Evolutionary conservation across 2,113 vertebrate genomes (phyloP), one percentile per base, ranked within the genome.

Genomic region (Piaya cayana): DNA sequence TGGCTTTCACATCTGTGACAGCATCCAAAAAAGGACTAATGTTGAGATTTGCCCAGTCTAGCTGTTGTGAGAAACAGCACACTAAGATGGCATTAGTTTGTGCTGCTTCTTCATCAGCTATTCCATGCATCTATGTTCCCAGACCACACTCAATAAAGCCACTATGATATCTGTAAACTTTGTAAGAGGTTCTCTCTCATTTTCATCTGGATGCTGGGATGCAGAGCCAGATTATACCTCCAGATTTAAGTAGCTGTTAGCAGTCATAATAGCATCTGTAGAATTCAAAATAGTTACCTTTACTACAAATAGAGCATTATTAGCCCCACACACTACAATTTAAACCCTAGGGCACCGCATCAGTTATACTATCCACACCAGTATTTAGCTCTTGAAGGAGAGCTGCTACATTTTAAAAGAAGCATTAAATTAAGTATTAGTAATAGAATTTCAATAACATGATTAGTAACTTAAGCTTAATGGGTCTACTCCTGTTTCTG

Each of bases 351-450:
- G 45, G 58, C 68, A 72, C 79, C 25, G 27, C 6, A 9, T 67
- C 36, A 76, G 43, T 45, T 91, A 59, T 37, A 45, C 39, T 37
- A 87, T 65, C 29, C 45, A 34, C 29, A 65, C 1, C 4, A 91
- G 62, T 85, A 93, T 89, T 91, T 96, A 87, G 55, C 53, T 89
- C 34, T 65, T 52, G 42, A 79, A 93, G 60, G 39, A 95, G 15
- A 29, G 26, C n/a, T 55, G 47, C 53, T 69, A 43, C 36, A 17
- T 60, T 95, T 84, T 68, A 59, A 77, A 93, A 92, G 77, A 53
- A 79, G 13, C 27, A 82, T 62, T 92, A 76, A 76, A 84, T 81
- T 75, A 92, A 93, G 84, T 84, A 90, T 68, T 93, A 82, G 72
- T 78, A 84, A 93, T 80, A 65, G 7, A 69, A 82, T 92, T 86